Evolutionary conservation across 2,888 invertebrate species (phyloP).

Genomic region (Pimpla rufipes): DNA sequence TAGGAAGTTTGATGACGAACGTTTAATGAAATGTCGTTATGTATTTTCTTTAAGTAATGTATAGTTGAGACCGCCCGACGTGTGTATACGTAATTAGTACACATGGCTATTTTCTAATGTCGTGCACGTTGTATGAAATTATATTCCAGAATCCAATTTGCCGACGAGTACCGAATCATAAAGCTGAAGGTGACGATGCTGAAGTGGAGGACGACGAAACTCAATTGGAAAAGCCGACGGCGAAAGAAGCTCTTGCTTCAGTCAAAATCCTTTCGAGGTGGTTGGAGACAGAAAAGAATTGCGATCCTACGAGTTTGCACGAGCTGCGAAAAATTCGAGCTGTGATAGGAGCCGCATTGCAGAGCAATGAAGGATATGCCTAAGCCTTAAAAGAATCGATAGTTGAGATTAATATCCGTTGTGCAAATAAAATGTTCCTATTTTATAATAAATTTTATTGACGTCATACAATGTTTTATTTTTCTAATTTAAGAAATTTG

Average conservation of each 20-base stretch:
- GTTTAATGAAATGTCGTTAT: too few relatives aligned
- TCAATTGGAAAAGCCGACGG: constrained; percentile 45
- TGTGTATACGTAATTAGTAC: constrained; percentile 31
- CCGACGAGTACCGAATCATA: constrained; percentile 49
- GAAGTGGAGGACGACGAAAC: constrained; percentile 38
- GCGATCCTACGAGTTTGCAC: too few relatives aligned
- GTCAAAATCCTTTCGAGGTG: constrained; percentile 50
- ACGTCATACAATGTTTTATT: constrained; percentile 42
- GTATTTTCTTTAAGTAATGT: constrained; percentile 43
- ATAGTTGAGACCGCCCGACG: constrained; percentile 32
- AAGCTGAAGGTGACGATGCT: constrained; percentile 44
- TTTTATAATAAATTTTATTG: constrained; percentile 47
- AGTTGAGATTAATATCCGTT: constrained; percentile 44
- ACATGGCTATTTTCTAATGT: constrained; percentile 35
- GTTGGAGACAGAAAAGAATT: constrained; percentile 45
- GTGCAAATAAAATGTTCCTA: constrained; percentile 46
- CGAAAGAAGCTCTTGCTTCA: too few relatives aligned
- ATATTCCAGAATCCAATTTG: constrained; percentile 48
- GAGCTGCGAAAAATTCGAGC: too few relatives aligned
- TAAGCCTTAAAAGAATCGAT: constrained; percentile 37
- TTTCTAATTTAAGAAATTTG: constrained; percentile 45
- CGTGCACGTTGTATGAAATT: too few relatives aligned
- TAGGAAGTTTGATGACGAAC: too few relatives aligned
- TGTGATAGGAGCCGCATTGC: constrained; percentile 20
- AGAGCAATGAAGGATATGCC: constrained; percentile 21